phyloP scores from a whole-genome alignment of 2,888 invertebrate species.

The Microdon myrmicae region DNA sequence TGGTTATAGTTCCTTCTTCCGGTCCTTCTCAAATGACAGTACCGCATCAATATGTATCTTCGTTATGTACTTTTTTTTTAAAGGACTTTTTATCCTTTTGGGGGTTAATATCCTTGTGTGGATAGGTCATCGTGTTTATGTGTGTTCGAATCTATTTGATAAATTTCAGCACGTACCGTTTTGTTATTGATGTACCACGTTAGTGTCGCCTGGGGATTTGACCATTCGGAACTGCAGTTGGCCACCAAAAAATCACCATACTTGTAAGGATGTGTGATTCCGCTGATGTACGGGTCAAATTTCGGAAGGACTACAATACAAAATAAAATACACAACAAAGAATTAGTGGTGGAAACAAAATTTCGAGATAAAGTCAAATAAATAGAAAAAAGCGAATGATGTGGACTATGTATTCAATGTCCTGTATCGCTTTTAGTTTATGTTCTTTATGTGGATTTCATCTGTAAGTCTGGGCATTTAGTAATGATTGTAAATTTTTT shows the following conservation, averaged over 20 bases:
- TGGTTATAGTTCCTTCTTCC: constrained; percentile 34
- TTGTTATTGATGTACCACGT: constrained; percentile 67
- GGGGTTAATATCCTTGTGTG: constrained; percentile 14
- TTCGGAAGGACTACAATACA: constrained; percentile 64
- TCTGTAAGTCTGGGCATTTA: constrained; percentile 5
- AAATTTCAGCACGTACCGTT: constrained; percentile 61
- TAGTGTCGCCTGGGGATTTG: constrained; percentile 64
- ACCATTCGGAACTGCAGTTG: constrained; percentile 67
- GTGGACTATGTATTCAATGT: constrained; percentile 1
- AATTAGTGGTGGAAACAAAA: constrained; percentile 1
- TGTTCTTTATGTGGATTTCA: too few relatives aligned
- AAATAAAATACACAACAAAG: constrained; percentile 29
- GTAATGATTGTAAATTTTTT: constrained; percentile 35
- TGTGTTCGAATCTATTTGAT: constrained; percentile 42
- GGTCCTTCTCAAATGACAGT: constrained; percentile 29
- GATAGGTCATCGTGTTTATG: constrained; percentile 13
- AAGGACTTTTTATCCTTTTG: constrained; percentile 4
- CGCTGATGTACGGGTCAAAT: constrained; percentile 64
- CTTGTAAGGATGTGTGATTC: constrained; percentile 62
- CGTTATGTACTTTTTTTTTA: background rate
- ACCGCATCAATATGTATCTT: constrained; percentile 27
- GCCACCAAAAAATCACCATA: constrained; percentile 64
- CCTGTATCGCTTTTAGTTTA: too few relatives aligned
- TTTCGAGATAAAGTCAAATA: constrained; percentile 40
- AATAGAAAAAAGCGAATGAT: constrained; percentile 27